phyloP scores from a whole-genome alignment of 2,888 invertebrate genomes.

The Drepanosiphum platanoidis region DNA sequence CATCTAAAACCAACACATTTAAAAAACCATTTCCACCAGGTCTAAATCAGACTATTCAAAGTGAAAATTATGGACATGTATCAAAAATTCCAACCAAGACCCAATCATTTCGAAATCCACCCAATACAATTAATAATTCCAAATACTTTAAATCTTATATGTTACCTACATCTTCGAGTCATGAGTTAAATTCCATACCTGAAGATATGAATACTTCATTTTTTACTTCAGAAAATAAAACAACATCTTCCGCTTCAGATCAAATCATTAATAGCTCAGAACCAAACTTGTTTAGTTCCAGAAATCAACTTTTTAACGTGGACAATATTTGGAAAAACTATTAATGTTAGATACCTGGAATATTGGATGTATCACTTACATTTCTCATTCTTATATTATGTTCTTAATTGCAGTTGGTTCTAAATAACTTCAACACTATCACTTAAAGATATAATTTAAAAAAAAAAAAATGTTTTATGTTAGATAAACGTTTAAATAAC shows the following conservation, averaged over 20 bases:
- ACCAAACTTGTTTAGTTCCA: conserved; percentile 6
- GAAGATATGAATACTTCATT: conserved; percentile 19
- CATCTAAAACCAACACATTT: conserved; percentile 21
- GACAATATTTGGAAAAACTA: conserved; percentile 46
- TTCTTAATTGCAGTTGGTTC: background rate
- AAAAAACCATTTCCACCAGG: conserved; percentile 20
- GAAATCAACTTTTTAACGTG: conserved; percentile 39
- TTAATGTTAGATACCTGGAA: conserved; percentile 7
- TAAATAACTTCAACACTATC: background rate
- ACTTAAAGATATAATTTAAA: conserved; percentile 2
- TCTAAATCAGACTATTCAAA: conserved; percentile 1
- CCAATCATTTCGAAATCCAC: conserved; percentile 5
- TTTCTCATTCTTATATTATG: background rate
- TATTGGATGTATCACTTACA: background rate
- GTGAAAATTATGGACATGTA: background rate
- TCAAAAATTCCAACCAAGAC: conserved; percentile 11
- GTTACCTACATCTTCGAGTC: background rate
- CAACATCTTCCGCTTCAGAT: background rate
- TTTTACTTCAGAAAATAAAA: conserved; percentile 12
- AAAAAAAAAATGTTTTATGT: background rate
- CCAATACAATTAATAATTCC: background rate
- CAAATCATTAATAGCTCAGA: background rate
- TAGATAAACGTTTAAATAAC: conserved; percentile 14
- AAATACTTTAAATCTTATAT: conserved; percentile 20
- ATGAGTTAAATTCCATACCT: conserved; percentile 14